Evolutionary conservation across 2,113 vertebrate species (phyloP).

Genomic region (Gasterosteus aculeatus): DNA sequence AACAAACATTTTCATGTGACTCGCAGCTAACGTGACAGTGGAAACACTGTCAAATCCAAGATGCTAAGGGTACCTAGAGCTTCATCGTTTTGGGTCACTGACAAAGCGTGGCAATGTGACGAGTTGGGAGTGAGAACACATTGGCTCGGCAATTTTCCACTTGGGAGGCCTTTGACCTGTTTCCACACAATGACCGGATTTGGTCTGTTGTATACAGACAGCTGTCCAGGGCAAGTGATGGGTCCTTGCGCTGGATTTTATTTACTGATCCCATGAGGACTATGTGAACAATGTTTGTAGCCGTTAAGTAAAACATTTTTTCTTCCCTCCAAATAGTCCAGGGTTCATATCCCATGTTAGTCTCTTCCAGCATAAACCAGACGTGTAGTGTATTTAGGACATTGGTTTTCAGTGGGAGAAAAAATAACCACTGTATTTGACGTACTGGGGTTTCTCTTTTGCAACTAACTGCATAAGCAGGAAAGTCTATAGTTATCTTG

Average conservation of each 20-base stretch:
- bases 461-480: slow-evolving; percentile 19
- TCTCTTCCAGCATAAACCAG: not conserved
- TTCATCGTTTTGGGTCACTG: no score
- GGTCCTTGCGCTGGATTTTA: not conserved
- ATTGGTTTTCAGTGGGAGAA: not conserved
- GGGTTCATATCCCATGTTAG: not conserved
- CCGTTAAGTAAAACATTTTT: not conserved
- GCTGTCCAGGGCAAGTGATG: not conserved
- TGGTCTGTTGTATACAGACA: not conserved
- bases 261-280: not conserved
- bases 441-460: slow-evolving; percentile 5
- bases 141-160: not conserved
- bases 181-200: not conserved
- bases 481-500: slow-evolving; percentile 15
- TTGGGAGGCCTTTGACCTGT: not conserved
- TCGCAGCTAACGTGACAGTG: no score
- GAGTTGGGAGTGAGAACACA: no score
- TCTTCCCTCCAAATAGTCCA: not conserved
- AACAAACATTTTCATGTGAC: not conserved
- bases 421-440: slow-evolving; percentile 9
- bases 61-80: no score
- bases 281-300: not conserved
- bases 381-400: not conserved
- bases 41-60: no score
- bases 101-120: no score